These are phyloP conservation scores for Cremastinae sp. DNA, from an alignment of 2,888 invertebrate genomes.

Conservation along the genomic window DNA sequence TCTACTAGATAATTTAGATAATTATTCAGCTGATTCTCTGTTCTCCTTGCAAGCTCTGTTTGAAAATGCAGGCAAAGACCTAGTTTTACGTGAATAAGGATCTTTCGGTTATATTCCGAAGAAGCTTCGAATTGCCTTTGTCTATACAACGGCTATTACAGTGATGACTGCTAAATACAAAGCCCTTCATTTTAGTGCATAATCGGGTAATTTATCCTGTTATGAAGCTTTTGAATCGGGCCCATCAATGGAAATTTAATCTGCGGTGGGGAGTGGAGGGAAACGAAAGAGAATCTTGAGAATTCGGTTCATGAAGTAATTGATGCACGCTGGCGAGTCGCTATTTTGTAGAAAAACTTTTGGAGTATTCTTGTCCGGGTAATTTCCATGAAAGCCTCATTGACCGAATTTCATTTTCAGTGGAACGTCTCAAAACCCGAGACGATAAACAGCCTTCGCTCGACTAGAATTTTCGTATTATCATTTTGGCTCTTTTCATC, in stretches of 20 bases:
- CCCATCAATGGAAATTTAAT: neutral
- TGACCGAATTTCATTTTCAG: slow-evolving; percentile 37
- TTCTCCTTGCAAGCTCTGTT: too few relatives aligned
- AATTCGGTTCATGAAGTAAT: slow-evolving; percentile 23
- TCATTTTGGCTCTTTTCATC: too few relatives aligned
- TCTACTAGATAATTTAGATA: too few relatives aligned
- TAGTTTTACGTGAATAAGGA: too few relatives aligned
- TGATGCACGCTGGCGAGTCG: too few relatives aligned
- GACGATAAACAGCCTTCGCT: neutral
- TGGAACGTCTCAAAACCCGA: slow-evolving; percentile 7
- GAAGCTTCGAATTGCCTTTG: too few relatives aligned
- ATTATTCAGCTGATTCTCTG: too few relatives aligned
- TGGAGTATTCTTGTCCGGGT: slow-evolving; percentile 12
- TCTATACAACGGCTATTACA: too few relatives aligned
- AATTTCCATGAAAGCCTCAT: slow-evolving; percentile 22
- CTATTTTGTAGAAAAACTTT: slow-evolving; percentile 14
- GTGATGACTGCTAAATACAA: too few relatives aligned
- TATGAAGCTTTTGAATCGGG: neutral
- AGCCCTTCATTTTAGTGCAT: slow-evolving; percentile 12
- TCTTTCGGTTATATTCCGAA: too few relatives aligned
- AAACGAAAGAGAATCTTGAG: slow-evolving; percentile 7
- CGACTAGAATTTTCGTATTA: too few relatives aligned
- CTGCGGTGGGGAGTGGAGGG: neutral
- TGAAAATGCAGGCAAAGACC: too few relatives aligned
- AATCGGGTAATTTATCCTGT: slow-evolving; percentile 21